Evolutionary conservation across 35 echinoderm and acorn worm genomes (phyloP), one percentile per base, ranked within the genome.

Genomic region (Eucidaris tribuloides): DNA sequence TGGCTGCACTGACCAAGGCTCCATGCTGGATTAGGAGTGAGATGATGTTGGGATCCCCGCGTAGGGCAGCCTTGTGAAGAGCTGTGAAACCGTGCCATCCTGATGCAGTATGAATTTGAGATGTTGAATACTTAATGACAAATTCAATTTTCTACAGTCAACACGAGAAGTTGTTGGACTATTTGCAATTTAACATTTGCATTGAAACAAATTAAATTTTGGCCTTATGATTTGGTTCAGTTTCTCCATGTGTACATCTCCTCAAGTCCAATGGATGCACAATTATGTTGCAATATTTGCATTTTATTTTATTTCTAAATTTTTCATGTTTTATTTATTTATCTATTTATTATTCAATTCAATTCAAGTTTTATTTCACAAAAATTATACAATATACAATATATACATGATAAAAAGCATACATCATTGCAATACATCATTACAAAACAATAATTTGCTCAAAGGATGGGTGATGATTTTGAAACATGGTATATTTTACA

Each of bases 71-170:
- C 60, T 91, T 90, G 74, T 99, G 96, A 7, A 99, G 66, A 19
- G 96, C 83, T 17, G 96, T 93, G n/a, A 93, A 61, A 38, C 96
- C 96, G 50, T 93, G 90, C 68, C 79, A 93, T 15, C 91, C 96
- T 99, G 52, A 46, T 13, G 17, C 57, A 37, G 82, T 31, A 55
- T 55, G 50, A 22, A 55, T 13, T 14, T 22, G 13, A 22, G 22
- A 55, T 14, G 22, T 55, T 55, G 22, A 14, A 14, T 55, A 55
- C 13, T 14, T 55, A 55, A 55, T 55, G 13, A 55, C 22, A 55
- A 14, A 14, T 55, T 14, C 13, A 55, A 14, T 14, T 14, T 13
- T 14, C 13, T 22, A 14, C 13, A 14, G 22, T 55, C 13, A 55
- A 55, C 13, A 14, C 13, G 50, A 14, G 50, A 14, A 13, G 13